Evolutionary conservation across 1,140 invertebrate species (phyloP).

Genomic region (Anastrepha obliqua): DNA sequence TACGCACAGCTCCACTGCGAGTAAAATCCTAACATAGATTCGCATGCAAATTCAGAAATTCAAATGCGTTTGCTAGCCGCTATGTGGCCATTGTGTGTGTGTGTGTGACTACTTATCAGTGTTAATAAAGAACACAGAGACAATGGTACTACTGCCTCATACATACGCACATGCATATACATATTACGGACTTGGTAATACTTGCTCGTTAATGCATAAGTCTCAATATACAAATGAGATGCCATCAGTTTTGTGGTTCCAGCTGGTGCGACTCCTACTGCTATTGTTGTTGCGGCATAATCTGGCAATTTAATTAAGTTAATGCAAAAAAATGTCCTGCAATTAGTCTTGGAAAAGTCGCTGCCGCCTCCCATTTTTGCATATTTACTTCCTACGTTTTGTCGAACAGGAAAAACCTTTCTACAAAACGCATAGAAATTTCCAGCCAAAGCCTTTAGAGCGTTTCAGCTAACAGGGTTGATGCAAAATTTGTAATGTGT

Average conservation of each 20-base stretch:
- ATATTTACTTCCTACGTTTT: background rate
- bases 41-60: background rate
- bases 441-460: background rate
- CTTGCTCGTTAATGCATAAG: slow-evolving; percentile 46
- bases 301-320: slow-evolving; percentile 43
- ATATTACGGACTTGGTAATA: background rate
- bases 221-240: slow-evolving; percentile 44
- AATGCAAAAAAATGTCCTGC: slow-evolving; percentile 25
- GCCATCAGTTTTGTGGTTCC: slow-evolving; percentile 6
- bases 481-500: background rate
- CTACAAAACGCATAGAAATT: background rate
- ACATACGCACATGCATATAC: background rate
- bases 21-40: background rate
- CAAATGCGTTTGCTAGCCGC: background rate
- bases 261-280: background rate
- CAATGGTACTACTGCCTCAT: background rate
- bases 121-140: background rate
- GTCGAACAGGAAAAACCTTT: background rate
- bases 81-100: background rate
- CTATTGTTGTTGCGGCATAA: background rate
- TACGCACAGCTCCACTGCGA: background rate
- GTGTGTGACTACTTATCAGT: background rate
- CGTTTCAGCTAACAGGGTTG: background rate
- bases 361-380: background rate
- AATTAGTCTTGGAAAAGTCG: slow-evolving; percentile 8